Conservation (phyloP, 2,113 vertebrate genomes). For the Hiodon alosoides region DNA sequence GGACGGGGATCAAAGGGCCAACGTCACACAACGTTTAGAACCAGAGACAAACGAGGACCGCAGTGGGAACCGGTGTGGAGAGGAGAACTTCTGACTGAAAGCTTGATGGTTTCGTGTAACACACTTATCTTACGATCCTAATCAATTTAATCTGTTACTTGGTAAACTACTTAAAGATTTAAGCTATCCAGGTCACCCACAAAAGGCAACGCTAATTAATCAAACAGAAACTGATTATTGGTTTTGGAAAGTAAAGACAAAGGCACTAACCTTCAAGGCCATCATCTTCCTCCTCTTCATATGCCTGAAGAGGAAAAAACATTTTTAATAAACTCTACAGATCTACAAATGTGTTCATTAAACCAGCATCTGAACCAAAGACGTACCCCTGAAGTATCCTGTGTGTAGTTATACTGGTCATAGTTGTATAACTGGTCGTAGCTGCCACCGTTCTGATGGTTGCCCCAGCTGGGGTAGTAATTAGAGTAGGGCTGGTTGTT, state of each 20-base stretch:
- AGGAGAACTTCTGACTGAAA: too few relatives aligned
- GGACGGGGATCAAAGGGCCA: not conserved
- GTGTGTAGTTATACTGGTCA: slow-evolving; percentile 78
- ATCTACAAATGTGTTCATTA: not conserved
- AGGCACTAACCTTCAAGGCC: slow-evolving; percentile 74
- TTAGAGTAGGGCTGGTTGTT: slow-evolving; percentile 74
- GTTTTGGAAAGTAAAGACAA: not conserved
- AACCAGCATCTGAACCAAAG: not conserved
- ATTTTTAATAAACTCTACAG: not conserved
- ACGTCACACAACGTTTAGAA: too few relatives aligned
- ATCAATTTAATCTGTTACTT: not conserved
- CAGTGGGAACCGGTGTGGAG: too few relatives aligned
- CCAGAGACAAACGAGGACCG: too few relatives aligned
- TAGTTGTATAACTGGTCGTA: slow-evolving; percentile 74
- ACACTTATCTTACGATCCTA: not conserved
- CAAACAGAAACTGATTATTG: too few relatives aligned
- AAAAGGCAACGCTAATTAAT: too few relatives aligned
- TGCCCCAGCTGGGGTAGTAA: slow-evolving; percentile 82
- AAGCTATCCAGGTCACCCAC: not conserved
- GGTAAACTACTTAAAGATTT: too few relatives aligned
- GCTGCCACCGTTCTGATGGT: slow-evolving; percentile 74
- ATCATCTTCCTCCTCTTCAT: slow-evolving; percentile 74
- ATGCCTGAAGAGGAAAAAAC: slow-evolving; percentile 60
- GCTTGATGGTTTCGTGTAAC: too few relatives aligned
- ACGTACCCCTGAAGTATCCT: slow-evolving; percentile 74